Conservation (phyloP, 2,797 vertebrate genomes). For the Clarias platycephalus region DNA sequence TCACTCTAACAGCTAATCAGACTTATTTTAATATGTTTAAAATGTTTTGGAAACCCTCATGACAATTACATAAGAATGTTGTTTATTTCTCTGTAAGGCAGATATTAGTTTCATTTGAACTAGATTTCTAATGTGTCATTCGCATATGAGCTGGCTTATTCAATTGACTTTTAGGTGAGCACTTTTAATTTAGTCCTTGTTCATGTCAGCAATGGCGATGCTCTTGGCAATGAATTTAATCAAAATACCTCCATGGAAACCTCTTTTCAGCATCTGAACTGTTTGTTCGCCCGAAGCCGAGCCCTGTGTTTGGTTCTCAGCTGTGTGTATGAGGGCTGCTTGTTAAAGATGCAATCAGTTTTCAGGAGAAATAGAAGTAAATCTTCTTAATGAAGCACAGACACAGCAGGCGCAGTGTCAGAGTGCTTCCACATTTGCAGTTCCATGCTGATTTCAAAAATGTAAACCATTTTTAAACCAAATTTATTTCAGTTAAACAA, state of each 20-base stretch:
- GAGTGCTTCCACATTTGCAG: background rate
- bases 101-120: background rate
- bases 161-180: background rate
- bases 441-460: background rate
- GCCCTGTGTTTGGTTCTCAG: background rate
- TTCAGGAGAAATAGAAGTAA: slow-evolving; percentile 11
- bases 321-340: background rate
- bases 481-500: background rate
- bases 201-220: background rate
- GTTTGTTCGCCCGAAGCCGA: background rate
- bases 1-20: slow-evolving; percentile 8
- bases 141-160: background rate
- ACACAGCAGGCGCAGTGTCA: background rate
- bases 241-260: background rate
- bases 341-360: slow-evolving; percentile 14
- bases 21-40: background rate
- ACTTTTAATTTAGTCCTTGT: background rate
- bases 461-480: background rate
- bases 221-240: background rate
- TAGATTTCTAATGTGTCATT: background rate
- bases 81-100: background rate
- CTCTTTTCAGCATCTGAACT: background rate
- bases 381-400: slow-evolving; percentile 12
- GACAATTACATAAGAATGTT: background rate
- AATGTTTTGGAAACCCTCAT: slow-evolving; percentile 3